Percentiles rank a stretch among this genome's conserved stretches.
Evolutionary conservation across 2,888 invertebrate species (phyloP).

Genomic region (Cerceris ruficornis): DNA sequence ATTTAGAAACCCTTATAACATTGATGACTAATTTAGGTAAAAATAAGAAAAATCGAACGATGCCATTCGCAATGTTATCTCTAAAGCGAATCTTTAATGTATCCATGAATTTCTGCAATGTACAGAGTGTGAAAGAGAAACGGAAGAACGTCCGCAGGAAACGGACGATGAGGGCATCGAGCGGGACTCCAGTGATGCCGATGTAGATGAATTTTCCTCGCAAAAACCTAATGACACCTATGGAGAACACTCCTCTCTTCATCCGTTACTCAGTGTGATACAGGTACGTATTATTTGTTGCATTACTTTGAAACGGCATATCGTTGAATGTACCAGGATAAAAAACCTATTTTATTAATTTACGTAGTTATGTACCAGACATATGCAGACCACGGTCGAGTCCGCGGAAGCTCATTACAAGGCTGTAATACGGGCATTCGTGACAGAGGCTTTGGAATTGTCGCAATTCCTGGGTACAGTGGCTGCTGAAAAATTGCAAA

Average conservation of each 20-base stretch:
- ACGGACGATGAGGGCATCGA: constrained; percentile 95
- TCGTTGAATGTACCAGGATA: neutral
- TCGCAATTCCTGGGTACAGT: constrained; percentile 95
- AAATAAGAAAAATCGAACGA: constrained; percentile 76
- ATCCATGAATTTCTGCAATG: neutral
- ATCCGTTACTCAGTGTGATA: constrained; percentile 84
- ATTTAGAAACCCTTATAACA: constrained; percentile 92
- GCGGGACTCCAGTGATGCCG: constrained; percentile 90
- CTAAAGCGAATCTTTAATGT: neutral
- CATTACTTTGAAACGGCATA: neutral
- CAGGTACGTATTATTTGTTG: constrained; percentile 81
- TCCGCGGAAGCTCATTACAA: constrained; percentile 92
- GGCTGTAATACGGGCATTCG: constrained; percentile 95
- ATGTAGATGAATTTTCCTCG: constrained; percentile 70
- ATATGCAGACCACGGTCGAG: constrained; percentile 82
- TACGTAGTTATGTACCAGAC: constrained; percentile 83
- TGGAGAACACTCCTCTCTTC: constrained; percentile 75
- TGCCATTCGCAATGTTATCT: neutral
- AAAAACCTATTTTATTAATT: constrained; percentile 12
- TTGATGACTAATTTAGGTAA: constrained; percentile 90
- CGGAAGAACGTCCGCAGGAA: constrained; percentile 84
- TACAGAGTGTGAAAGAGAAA: constrained; percentile 75
- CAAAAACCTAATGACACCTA: constrained; percentile 63
- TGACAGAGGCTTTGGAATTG: constrained; percentile 95
- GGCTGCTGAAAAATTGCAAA: constrained; percentile 83